phyloP scores from a whole-genome alignment of 2,797 vertebrate species.

The Chanos chanos region DNA sequence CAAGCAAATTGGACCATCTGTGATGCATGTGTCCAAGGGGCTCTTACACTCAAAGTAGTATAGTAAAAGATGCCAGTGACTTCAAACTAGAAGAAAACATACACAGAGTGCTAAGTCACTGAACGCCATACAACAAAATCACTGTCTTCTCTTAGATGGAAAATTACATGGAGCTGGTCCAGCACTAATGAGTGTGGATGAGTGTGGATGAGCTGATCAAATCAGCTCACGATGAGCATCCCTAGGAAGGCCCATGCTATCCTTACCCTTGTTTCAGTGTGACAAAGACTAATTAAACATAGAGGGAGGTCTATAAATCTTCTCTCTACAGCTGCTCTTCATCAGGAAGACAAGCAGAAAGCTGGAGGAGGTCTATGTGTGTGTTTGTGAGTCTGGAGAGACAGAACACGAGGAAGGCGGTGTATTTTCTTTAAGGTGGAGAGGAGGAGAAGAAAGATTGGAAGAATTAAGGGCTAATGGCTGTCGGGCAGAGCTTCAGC shows the following conservation, averaged over 20 bases:
- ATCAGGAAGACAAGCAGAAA: constrained; percentile 46
- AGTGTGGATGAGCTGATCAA: neutral
- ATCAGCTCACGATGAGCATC: neutral
- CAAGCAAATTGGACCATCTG: constrained; percentile 14
- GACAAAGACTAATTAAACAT: constrained; percentile 69
- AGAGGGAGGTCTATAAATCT: constrained; percentile 51
- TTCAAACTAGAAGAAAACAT: too few species aligned
- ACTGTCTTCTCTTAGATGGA: too few species aligned
- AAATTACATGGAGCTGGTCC: neutral
- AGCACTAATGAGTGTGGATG: neutral
- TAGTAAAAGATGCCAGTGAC: too few species aligned
- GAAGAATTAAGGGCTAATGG: neutral
- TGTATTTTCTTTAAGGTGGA: neutral
- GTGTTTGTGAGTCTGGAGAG: neutral
- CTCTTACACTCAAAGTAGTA: too few species aligned
- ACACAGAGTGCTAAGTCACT: too few species aligned
- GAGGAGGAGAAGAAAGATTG: neutral
- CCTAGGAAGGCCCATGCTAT: neutral
- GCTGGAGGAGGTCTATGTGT: constrained; percentile 11
- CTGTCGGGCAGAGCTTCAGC: constrained; percentile 3
- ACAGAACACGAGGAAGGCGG: neutral
- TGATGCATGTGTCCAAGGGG: too few species aligned
- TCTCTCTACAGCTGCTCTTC: constrained; percentile 61
- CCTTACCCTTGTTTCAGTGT: constrained; percentile 31
- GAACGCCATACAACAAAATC: too few species aligned